Conservation (phyloP, 2,113 vertebrate species). For the Carlito syrichta region DNA sequence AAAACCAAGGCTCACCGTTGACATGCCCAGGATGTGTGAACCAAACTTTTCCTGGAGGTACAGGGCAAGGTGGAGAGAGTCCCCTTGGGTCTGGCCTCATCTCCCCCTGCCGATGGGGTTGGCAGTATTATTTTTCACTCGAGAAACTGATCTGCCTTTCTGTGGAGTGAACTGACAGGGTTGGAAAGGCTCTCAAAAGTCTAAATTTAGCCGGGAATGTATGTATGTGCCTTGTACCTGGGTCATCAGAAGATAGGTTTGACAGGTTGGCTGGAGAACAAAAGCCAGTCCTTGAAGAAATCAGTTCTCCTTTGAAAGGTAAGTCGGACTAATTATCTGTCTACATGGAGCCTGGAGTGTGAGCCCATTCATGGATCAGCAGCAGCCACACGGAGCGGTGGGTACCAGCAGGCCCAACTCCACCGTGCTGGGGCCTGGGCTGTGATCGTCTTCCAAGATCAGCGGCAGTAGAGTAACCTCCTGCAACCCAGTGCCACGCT, state of each 20-base stretch:
- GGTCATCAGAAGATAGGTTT: constrained; percentile 42
- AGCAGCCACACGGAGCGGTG: accelerated
- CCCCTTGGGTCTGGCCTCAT: neutral
- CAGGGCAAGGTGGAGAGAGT: neutral
- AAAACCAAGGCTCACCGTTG: neutral
- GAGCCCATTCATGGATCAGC: accelerated
- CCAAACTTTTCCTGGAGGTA: neutral
- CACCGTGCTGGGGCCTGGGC: neutral
- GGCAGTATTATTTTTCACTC: neutral
- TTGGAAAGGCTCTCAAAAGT: neutral
- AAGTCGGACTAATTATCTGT: neutral
- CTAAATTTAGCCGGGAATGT: constrained; percentile 38
- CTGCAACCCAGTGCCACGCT: neutral
- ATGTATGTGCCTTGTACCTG: neutral
- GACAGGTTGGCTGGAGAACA: constrained; percentile 55
- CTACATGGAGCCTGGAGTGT: accelerated
- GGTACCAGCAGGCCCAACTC: neutral
- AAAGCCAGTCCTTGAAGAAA: constrained; percentile 37
- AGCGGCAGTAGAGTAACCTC: neutral
- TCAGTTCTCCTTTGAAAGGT: constrained; percentile 1
- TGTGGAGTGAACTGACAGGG: neutral
- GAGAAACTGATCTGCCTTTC: constrained; percentile 10
- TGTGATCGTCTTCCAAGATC: accelerated
- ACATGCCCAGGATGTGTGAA: accelerated
- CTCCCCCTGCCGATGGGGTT: accelerated